phyloP scores from a whole-genome alignment of 2,113 vertebrate genomes.

The Thunnus maccoyii region DNA sequence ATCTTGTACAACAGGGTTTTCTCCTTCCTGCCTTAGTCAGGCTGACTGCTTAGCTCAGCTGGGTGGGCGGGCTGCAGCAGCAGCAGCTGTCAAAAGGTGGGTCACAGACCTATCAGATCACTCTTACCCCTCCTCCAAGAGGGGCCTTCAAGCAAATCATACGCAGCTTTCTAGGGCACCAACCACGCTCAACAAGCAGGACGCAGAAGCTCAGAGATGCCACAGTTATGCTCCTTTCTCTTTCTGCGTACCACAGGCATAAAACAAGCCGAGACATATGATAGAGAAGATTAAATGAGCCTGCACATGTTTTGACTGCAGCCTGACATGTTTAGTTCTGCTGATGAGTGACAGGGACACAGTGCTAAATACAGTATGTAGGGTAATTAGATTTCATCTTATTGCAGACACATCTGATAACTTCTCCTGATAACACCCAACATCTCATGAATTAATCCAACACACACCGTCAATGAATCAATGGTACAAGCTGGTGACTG shows the following conservation, averaged over 20 bases:
- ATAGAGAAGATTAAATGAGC: conserved; percentile 7
- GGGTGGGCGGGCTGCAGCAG: conserved; percentile 64
- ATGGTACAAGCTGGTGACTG: conserved; percentile 7
- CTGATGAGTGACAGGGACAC: conserved; percentile 40
- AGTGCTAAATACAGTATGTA: conserved; percentile 31
- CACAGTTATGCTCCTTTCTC: neutral
- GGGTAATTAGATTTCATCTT: conserved; percentile 54
- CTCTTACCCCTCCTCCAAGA: conserved; percentile 79
- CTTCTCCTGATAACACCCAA: conserved; percentile 12
- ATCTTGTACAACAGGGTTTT: conserved; percentile 26
- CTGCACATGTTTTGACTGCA: conserved; percentile 27
- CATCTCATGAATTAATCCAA: neutral
- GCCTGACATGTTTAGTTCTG: conserved; percentile 34
- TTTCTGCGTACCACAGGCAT: neutral
- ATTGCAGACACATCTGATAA: conserved; percentile 48
- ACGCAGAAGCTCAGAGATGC: conserved; percentile 29
- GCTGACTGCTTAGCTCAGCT: conserved; percentile 62
- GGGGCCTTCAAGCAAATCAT: conserved; percentile 65
- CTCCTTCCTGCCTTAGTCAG: conserved; percentile 27
- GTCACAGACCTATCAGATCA: conserved; percentile 72
- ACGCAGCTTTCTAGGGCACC: conserved; percentile 74
- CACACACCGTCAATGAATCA: neutral
- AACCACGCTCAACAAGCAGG: conserved; percentile 50
- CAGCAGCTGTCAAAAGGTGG: conserved; percentile 77
- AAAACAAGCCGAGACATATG: conserved; percentile 2